phyloP scores from a whole-genome alignment of 1,140 invertebrate species.

The Cylas formicarius region DNA sequence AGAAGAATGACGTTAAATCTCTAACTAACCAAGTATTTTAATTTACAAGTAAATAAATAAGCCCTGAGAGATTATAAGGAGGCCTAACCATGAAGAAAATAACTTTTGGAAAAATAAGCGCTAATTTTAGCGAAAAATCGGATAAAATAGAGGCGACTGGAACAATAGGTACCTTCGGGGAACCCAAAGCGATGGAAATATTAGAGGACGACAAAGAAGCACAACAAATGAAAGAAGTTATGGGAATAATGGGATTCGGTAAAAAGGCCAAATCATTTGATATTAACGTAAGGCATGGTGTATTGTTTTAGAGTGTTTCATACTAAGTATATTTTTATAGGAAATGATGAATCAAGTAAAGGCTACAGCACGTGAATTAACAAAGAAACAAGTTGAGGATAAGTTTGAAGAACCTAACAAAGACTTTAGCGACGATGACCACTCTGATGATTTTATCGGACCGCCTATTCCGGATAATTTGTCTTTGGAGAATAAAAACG shows the following conservation, averaged over 20 bases:
- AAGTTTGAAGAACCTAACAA: conserved; percentile 30
- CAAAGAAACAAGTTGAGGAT: conserved; percentile 26
- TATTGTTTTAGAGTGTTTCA: conserved; percentile 5
- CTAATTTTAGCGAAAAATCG: conserved; percentile 41
- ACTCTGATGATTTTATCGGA: conserved; percentile 50
- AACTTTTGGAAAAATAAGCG: conserved; percentile 53
- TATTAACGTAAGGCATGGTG: conserved; percentile 50
- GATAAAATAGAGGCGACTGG: conserved; percentile 25
- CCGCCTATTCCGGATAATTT: conserved; percentile 47
- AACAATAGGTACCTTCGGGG: conserved; percentile 30
- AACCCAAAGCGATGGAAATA: conserved; percentile 48
- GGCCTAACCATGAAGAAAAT: conserved; percentile 45
- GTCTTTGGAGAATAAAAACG: conserved; percentile 4
- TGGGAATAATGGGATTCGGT: conserved; percentile 70
- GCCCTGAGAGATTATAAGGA: too few relatives aligned
- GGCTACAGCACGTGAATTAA: conserved; percentile 42
- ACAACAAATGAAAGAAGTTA: conserved; percentile 58
- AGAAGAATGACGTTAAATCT: too few relatives aligned
- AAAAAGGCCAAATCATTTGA: conserved; percentile 72
- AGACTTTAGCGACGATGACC: conserved; percentile 32
- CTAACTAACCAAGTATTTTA: too few relatives aligned
- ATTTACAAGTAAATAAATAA: too few relatives aligned
- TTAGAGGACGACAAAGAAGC: conserved; percentile 62
- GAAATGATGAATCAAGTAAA: conserved; percentile 47
- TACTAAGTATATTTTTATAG: conserved; percentile 16